Evolutionary conservation across 2,888 invertebrate species (phyloP).

Genomic region (Macrosiphum euphorbiae): DNA sequence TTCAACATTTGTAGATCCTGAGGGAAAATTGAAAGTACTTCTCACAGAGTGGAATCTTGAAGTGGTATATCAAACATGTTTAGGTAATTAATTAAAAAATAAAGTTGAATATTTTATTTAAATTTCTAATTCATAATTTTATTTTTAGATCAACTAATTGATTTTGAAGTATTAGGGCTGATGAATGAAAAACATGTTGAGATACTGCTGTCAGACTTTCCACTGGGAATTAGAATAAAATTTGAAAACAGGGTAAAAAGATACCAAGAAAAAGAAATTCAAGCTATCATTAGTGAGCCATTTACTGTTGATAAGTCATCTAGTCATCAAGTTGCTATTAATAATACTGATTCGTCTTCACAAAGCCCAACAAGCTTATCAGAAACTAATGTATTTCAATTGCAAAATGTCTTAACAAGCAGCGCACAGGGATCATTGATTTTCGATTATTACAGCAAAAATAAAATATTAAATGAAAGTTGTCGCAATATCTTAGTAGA

Average conservation of each 20-base stretch:
- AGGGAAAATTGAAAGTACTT: neutral
- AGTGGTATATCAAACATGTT: neutral
- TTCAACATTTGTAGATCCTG: too few relatives aligned
- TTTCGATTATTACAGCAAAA: neutral
- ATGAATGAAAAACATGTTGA: neutral
- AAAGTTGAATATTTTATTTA: neutral
- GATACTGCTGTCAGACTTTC: neutral
- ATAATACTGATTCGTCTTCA: neutral
- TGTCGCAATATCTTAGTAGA: neutral
- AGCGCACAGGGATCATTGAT: neutral
- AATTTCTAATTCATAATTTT: neutral
- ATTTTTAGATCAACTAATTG: neutral
- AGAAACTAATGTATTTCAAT: neutral
- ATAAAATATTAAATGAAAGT: neutral
- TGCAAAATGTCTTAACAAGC: neutral
- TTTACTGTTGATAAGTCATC: neutral
- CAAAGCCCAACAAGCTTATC: neutral
- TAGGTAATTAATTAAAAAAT: neutral
- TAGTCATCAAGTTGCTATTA: neutral
- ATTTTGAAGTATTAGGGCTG: neutral
- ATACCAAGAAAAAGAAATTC: neutral
- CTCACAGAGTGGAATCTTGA: neutral
- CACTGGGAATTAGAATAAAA: neutral
- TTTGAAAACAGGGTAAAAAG: neutral
- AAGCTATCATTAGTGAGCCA: neutral